Conservation (phyloP, 2,113 vertebrate species). For the Terrapene triunguis region DNA sequence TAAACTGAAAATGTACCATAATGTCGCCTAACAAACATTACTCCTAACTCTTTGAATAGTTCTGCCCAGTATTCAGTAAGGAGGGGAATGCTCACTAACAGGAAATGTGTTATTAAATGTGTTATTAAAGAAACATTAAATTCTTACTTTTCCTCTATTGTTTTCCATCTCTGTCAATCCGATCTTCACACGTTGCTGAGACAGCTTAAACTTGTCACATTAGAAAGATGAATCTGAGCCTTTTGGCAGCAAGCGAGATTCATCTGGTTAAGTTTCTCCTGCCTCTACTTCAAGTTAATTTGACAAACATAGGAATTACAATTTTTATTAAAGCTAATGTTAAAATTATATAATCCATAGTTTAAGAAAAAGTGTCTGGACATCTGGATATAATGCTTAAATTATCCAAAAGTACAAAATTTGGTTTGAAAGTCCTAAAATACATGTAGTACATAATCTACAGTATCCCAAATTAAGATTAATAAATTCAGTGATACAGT, state of each 20-base stretch:
- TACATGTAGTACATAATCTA: no score
- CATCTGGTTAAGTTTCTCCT: neutral
- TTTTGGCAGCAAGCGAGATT: neutral
- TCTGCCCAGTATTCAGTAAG: neutral
- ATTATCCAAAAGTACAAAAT: no score
- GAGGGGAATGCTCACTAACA: neutral
- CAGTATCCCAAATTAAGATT: no score
- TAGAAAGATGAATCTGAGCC: constrained; percentile 26
- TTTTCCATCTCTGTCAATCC: neutral
- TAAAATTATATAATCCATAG: no score
- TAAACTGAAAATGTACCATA: neutral
- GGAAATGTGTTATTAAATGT: constrained; percentile 3
- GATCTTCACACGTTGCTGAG: constrained; percentile 27
- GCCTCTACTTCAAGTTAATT: neutral
- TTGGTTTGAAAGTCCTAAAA: no score
- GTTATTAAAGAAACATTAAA: neutral
- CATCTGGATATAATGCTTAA: neutral
- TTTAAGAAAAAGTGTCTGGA: no score
- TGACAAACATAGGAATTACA: no score
- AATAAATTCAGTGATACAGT: no score
- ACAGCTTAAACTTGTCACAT: neutral
- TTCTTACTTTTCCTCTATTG: neutral
- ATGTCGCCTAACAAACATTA: rapidly evolving
- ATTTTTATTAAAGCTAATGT: no score
- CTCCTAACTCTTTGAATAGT: neutral